These are phyloP conservation scores for Nipponia nippon DNA, from an alignment of 2,113 vertebrate genomes.

Conservation along the genomic window DNA sequence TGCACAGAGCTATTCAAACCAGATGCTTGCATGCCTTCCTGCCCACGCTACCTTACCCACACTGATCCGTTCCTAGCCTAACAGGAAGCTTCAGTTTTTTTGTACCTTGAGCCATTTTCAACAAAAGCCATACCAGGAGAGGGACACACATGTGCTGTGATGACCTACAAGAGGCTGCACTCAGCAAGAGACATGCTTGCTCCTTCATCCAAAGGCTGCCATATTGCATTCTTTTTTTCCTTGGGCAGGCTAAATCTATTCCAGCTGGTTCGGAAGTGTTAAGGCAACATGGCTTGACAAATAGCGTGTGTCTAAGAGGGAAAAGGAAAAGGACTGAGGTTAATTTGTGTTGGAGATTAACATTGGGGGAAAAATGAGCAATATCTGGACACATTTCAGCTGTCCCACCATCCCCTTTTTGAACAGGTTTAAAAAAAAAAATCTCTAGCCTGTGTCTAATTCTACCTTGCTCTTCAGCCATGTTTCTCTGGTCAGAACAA, in stretches of 20 bases:
- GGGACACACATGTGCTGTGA: not conserved
- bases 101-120: conserved; percentile 67
- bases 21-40: conserved; percentile 69
- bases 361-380: not conserved
- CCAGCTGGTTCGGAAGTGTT: conserved; percentile 27
- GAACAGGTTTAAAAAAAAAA: not conserved
- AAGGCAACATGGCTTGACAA: not conserved
- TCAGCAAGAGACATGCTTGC: not conserved
- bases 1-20: conserved; percentile 60
- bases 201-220: not conserved
- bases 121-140: conserved; percentile 19
- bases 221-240: not conserved
- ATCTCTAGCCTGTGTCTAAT: not conserved
- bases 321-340: not conserved
- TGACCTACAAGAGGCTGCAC: not conserved
- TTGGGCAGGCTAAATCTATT: not conserved
- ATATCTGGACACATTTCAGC: not conserved
- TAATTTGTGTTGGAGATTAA: conserved; percentile 21
- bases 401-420: not conserved
- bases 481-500: not conserved
- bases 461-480: not conserved
- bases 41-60: conserved; percentile 68
- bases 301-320: not conserved
- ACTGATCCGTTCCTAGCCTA: conserved; percentile 28
- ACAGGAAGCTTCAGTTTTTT: conserved; percentile 49